Evolutionary conservation across 2,797 vertebrate genomes (phyloP).

Genomic region (Apodemus agrarius): DNA sequence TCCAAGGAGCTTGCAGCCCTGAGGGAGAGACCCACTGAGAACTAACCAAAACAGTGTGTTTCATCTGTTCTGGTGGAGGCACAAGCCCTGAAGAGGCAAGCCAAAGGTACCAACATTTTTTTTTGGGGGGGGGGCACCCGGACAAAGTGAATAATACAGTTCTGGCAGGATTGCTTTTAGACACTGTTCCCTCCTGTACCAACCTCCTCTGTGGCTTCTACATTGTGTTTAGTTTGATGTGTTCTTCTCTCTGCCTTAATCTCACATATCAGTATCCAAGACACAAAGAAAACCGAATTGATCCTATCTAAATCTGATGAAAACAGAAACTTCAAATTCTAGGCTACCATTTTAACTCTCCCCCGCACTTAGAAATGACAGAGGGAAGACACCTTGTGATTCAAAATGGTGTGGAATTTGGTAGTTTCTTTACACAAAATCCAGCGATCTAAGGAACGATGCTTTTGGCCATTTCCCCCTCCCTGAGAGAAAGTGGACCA

Average conservation of each 20-base stretch:
- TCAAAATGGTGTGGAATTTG: background rate
- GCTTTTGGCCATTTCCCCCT: background rate
- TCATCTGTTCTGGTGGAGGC: slow-evolving; percentile 23
- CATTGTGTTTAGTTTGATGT: background rate
- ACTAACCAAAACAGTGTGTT: slow-evolving; percentile 38
- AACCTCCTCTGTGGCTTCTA: background rate
- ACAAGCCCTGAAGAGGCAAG: background rate
- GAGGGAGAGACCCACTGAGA: slow-evolving; percentile 4
- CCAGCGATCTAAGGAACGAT: background rate
- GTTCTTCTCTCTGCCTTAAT: background rate
- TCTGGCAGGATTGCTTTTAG: background rate
- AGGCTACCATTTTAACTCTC: background rate
- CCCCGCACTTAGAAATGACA: background rate
- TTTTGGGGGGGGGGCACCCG: background rate
- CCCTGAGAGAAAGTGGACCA: background rate
- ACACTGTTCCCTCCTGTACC: background rate
- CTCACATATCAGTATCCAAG: background rate
- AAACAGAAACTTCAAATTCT: background rate
- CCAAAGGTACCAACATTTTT: background rate
- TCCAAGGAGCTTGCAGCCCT: background rate
- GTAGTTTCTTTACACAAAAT: background rate
- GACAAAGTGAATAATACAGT: background rate
- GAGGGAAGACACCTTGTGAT: background rate
- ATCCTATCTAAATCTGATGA: background rate
- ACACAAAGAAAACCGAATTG: background rate